Evolutionary conservation across 2,113 vertebrate species (phyloP).

Genomic region (Heptranchias perlo): DNA sequence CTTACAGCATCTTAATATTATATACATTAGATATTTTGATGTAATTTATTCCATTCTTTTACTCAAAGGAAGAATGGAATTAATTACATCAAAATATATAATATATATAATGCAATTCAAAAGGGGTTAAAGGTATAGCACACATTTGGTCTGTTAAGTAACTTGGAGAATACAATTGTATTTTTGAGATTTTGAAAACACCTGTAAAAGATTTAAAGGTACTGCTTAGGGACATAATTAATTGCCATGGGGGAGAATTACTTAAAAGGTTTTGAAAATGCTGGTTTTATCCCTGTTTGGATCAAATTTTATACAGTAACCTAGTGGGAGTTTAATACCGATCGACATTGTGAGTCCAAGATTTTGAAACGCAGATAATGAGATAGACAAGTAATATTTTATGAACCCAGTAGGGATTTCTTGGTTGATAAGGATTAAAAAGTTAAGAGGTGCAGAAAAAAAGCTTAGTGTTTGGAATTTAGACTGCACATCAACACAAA

Average conservation of each 20-base stretch:
- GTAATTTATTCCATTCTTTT: slow-evolving; percentile 11
- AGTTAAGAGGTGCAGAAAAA: slow-evolving; percentile 73
- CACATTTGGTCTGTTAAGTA: slow-evolving; percentile 10
- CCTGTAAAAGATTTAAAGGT: slow-evolving; percentile 43
- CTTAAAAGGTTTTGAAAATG: slow-evolving; percentile 56
- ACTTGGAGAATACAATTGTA: slow-evolving; percentile 22
- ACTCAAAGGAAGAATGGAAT: not conserved
- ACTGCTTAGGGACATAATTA: slow-evolving; percentile 62
- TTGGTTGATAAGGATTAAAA: slow-evolving; percentile 61
- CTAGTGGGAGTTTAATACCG: slow-evolving; percentile 71
- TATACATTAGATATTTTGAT: not conserved
- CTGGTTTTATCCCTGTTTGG: slow-evolving; percentile 62
- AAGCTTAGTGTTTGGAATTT: slow-evolving; percentile 71
- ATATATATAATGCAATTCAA: not conserved
- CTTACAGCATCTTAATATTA: not conserved
- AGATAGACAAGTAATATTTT: slow-evolving; percentile 72
- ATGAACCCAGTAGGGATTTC: slow-evolving; percentile 65
- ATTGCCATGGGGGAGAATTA: slow-evolving; percentile 60
- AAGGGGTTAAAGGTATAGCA: not conserved
- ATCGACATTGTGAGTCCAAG: slow-evolving; percentile 68
- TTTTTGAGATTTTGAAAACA: slow-evolving; percentile 29
- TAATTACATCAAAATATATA: not conserved
- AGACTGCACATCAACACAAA: slow-evolving; percentile 66
- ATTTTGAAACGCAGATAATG: slow-evolving; percentile 73
- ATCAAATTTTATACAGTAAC: slow-evolving; percentile 48